These are phyloP conservation scores for Musca vetustissima DNA, from an alignment of 1,140 invertebrate genomes.

Conservation along the genomic window DNA sequence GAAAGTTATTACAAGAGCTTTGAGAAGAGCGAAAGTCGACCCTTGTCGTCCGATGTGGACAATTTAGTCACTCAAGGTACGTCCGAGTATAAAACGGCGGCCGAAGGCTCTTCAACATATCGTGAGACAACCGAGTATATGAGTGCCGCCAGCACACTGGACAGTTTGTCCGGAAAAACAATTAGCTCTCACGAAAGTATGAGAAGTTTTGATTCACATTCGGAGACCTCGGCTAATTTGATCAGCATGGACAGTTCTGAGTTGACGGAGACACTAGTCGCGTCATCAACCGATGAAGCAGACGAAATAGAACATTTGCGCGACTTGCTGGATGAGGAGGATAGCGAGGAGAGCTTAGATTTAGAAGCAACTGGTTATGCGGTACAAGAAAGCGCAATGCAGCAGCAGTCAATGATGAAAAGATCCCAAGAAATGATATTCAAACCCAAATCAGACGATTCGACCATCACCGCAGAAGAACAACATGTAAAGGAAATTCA, in stretches of 20 bases:
- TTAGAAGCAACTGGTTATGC: constrained; percentile 34
- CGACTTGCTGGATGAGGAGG: constrained; percentile 47
- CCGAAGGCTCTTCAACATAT: constrained; percentile 68
- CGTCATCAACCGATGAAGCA: constrained; percentile 68
- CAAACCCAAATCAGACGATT: constrained; percentile 60
- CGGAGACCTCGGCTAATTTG: constrained; percentile 83
- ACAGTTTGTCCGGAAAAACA: constrained; percentile 57
- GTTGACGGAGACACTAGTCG: constrained; percentile 84
- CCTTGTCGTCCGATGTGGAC: constrained; percentile 86
- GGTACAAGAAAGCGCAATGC: constrained; percentile 55
- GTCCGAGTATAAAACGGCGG: constrained; percentile 88
- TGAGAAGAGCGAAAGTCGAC: constrained; percentile 79
- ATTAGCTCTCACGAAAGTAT: constrained; percentile 85
- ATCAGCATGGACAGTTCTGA: constrained; percentile 87
- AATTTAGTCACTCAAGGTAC: constrained; percentile 66
- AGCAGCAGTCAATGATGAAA: constrained; percentile 74
- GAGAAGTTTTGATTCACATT: constrained; percentile 85
- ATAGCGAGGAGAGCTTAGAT: constrained; percentile 48
- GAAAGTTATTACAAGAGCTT: constrained; percentile 88
- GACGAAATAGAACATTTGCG: constrained; percentile 44
- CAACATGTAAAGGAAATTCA: constrained; percentile 27
- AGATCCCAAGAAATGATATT: constrained; percentile 88
- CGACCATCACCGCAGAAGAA: constrained; percentile 28
- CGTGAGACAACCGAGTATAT: constrained; percentile 78
- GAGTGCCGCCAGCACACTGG: constrained; percentile 69